Base-by-base conservation (phyloP, 2,888 invertebrate species). In the Trichogramma evanescens region DNA sequence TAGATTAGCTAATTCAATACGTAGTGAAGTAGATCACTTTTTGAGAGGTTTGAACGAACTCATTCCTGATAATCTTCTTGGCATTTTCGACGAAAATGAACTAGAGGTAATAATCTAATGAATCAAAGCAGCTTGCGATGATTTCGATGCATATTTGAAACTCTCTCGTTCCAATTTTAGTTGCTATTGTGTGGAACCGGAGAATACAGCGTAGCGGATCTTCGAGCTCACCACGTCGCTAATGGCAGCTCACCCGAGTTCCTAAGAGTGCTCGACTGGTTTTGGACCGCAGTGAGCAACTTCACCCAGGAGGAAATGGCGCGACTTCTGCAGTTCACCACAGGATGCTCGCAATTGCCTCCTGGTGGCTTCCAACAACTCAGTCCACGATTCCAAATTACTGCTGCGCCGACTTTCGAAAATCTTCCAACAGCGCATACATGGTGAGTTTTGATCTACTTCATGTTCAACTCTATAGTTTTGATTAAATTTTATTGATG, bases 61-160 rank as follows among this genome's bases (percentile, higher is more conserved):
- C 49, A 92, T 95, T 72, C 95, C 96, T 4, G 93, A 93, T 80
- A 91, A 93, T 80, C 83, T 95, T 69, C 83, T 96, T 64, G 92
- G 93, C 74, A 94, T 95, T 76, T 95, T 96, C 80, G 95, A 95
- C 80, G 95, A 95, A 80, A 93, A 94, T 80, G 95, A 96, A 80
- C 82, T 96, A 40, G 95, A 96, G 89, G 93, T 93, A 75, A 26
- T 26, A 57, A 41, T 50, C 13, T 42, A 38, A 59, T 26, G 2
- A 13, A 6, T 39, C 3, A 40, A 40, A 40, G 8, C 13, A 2
- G 13, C 40, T 7, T 41, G n/a, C 1, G 45, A 1, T 41, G 9
- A 50, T 56, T 26, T 49, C 6, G 5, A 8, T 43, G 4, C 50
- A 50, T 9, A 50, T 51, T 38, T 41, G n/a, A 42, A 51, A 46